Conservation (phyloP, 1,140 invertebrate species). For the Ylistrum balloti region DNA sequence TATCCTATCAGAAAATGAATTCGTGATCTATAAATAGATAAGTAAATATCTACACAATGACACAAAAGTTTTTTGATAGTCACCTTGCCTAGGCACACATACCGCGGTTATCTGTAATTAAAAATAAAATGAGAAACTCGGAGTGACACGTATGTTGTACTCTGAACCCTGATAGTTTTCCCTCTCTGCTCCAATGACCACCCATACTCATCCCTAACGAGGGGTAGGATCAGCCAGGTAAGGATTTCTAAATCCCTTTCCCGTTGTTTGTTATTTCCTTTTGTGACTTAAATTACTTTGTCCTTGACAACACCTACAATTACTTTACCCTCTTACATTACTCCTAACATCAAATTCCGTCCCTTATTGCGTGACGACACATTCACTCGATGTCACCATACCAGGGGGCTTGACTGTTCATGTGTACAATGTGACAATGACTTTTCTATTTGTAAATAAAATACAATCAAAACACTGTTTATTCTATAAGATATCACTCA, state of each 20-base stretch:
- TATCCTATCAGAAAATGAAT: constrained; percentile 1
- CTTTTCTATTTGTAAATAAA: too few relatives aligned
- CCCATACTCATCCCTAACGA: background rate
- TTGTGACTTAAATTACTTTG: too few relatives aligned
- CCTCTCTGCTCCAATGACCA: background rate
- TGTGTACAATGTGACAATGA: too few relatives aligned
- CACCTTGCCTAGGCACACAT: background rate
- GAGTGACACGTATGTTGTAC: background rate
- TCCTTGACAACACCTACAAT: too few relatives aligned
- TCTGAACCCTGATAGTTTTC: background rate
- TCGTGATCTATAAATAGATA: background rate
- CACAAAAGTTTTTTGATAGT: background rate
- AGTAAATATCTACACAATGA: background rate
- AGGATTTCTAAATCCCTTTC: background rate
- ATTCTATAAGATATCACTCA: too few relatives aligned
- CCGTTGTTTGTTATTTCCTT: too few relatives aligned
- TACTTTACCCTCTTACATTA: too few relatives aligned
- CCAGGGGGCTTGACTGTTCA: too few relatives aligned
- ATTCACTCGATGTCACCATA: too few relatives aligned
- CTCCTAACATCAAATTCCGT: too few relatives aligned
- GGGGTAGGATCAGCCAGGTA: background rate
- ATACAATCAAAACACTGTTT: too few relatives aligned
- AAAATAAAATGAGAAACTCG: background rate
- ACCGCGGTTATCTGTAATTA: background rate
- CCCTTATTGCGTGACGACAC: too few relatives aligned